phyloP scores from a whole-genome alignment of 1,140 invertebrate species.

The Colletes gigas region DNA sequence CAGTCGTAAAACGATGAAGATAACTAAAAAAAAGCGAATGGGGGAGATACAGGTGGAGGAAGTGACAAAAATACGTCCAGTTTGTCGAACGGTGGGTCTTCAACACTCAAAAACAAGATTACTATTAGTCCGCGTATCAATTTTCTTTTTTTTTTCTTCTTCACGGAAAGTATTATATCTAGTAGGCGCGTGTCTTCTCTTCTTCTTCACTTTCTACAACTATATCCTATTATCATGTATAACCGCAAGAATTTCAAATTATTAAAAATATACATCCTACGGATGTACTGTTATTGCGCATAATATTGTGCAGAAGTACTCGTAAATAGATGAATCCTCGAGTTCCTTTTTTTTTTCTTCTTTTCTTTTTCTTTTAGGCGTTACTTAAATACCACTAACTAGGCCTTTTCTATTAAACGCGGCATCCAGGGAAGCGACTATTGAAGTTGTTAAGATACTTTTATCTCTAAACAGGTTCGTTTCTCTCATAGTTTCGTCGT shows the following conservation, averaged over 20 bases:
- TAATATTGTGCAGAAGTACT: conserved; percentile 73
- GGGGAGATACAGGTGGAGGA: not conserved
- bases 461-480: conserved; percentile 11
- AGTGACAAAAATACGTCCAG: conserved; percentile 36
- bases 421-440: conserved; percentile 36
- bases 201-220: conserved; percentile 11
- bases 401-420: conserved; percentile 47
- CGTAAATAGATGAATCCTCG: conserved; percentile 51
- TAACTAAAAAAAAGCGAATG: conserved; percentile 33
- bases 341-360: not conserved
- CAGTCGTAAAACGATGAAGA: conserved; percentile 4
- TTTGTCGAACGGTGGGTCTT: conserved; percentile 55
- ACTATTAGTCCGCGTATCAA: conserved; percentile 55
- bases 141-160: not conserved
- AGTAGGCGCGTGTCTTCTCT: conserved; percentile 28
- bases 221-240: conserved; percentile 31
- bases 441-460: conserved; percentile 43
- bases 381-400: conserved; percentile 41
- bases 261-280: conserved; percentile 65
- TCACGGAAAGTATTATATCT: conserved; percentile 38
- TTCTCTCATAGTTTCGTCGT: not conserved
- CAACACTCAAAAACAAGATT: conserved; percentile 67
- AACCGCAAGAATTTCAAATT: conserved; percentile 58
- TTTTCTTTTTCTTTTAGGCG: conserved; percentile 13
- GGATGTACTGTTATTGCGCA: conserved; percentile 63